These are phyloP conservation scores for Promerops cafer DNA, from an alignment of 2,113 vertebrate genomes.

Conservation along the genomic window DNA sequence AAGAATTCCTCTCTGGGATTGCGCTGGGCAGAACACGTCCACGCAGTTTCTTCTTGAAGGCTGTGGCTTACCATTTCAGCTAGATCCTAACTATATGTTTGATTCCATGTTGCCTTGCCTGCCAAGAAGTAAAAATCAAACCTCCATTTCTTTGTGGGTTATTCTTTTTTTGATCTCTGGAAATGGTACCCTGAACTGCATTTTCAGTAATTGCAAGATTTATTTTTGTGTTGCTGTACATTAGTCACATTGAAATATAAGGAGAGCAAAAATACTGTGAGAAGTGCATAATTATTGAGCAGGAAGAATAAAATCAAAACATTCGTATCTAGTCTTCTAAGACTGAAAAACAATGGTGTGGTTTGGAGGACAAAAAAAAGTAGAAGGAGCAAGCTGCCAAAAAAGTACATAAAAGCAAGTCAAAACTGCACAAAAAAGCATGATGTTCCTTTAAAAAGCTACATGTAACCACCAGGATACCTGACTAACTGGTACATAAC, in stretches of 20 bases:
- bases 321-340: neutral
- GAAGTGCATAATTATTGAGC: neutral
- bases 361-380: neutral
- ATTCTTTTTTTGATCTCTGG: neutral
- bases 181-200: neutral
- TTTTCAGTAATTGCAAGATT: slow-evolving; percentile 20
- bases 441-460: slow-evolving; percentile 14
- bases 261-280: neutral
- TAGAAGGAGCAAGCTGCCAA: neutral
- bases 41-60: neutral
- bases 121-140: neutral
- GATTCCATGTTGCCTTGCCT: neutral
- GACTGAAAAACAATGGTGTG: neutral
- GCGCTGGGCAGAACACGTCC: neutral
- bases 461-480: neutral
- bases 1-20: neutral
- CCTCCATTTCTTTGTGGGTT: neutral
- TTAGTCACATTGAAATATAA: neutral
- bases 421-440: neutral
- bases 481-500: slow-evolving; percentile 1
- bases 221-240: neutral
- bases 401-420: neutral
- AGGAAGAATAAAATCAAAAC: neutral
- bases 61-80: neutral
- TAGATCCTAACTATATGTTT: neutral